These are phyloP conservation scores for Ctenosaura bakeri DNA, from an alignment of 2,797 vertebrate genomes.

Conservation along the genomic window DNA sequence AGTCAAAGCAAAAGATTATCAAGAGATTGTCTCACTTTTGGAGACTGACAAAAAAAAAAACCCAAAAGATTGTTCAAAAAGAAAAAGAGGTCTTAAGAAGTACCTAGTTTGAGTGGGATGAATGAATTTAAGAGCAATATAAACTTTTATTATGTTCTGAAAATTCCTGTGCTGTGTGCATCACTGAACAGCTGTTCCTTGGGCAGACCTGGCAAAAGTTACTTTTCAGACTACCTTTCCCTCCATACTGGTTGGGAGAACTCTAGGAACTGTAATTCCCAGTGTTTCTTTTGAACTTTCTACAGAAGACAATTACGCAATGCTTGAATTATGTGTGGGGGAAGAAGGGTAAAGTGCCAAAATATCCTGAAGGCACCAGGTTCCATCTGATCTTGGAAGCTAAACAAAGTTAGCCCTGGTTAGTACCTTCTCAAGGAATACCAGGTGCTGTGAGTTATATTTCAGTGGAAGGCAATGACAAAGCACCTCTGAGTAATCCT, in stretches of 20 bases:
- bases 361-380: no score
- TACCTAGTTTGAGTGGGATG: slow-evolving; percentile 19
- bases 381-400: no score
- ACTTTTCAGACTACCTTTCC: no score
- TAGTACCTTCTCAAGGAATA: not conserved
- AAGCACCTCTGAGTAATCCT: no score
- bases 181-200: not conserved
- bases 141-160: not conserved
- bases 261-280: no score
- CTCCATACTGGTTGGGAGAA: no score
- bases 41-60: not conserved
- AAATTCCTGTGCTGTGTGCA: not conserved
- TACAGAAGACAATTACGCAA: not conserved
- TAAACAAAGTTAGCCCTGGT: no score
- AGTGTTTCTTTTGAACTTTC: not conserved
- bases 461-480: no score
- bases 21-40: not conserved
- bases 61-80: not conserved
- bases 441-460: no score
- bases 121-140: slow-evolving; percentile 20
- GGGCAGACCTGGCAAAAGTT: no score
- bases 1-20: slow-evolving; percentile 18
- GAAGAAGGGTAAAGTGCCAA: not conserved
- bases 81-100: accelerated
- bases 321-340: not conserved